Percentiles rank a stretch among this genome's conserved stretches.
These are phyloP conservation scores for Scelioninae gen. 1 DNA, from an alignment of 2,888 invertebrate genomes.

Conservation along the genomic window DNA sequence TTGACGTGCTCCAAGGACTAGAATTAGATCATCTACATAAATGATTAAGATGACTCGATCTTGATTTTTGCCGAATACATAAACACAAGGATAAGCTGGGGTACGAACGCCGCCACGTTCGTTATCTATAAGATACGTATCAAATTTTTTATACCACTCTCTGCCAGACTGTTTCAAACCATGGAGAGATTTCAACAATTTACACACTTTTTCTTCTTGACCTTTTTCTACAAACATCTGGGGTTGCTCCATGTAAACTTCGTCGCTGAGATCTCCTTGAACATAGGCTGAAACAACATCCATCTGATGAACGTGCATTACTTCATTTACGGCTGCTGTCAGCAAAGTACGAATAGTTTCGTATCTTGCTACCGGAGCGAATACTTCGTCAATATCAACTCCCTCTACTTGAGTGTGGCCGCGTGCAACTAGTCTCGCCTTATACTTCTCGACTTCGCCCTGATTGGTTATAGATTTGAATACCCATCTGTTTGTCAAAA, in stretches of 20 bases:
- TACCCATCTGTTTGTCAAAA: constrained; percentile 67
- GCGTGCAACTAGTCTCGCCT: constrained; percentile 72
- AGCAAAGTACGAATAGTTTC: constrained; percentile 71
- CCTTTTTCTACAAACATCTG: constrained; percentile 54
- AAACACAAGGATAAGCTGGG: constrained; percentile 68
- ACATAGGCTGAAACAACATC: constrained; percentile 69
- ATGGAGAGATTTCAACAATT: constrained; percentile 65
- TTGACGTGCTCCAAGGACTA: too few species aligned
- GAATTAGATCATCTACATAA: constrained; percentile 64
- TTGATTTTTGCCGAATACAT: constrained; percentile 35
- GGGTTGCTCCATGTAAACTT: constrained; percentile 68
- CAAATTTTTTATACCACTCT: constrained; percentile 59
- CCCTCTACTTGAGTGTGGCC: constrained; percentile 67
- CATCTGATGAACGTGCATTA: constrained; percentile 73
- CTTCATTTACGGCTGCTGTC: constrained; percentile 63
- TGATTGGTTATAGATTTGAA: constrained; percentile 66
- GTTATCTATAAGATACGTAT: constrained; percentile 23
- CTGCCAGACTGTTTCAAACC: constrained; percentile 69
- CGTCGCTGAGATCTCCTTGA: constrained; percentile 67
- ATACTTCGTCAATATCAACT: constrained; percentile 70
- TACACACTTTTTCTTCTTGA: constrained; percentile 67
- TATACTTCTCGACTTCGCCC: constrained; percentile 60
- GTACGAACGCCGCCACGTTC: constrained; percentile 41
- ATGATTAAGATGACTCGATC: constrained; percentile 53
- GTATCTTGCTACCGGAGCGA: too few species aligned